Evolutionary conservation across 2,888 invertebrate genomes (phyloP), one percentile per base, ranked within the genome.

Genomic region (Diarsia rubi): DNA sequence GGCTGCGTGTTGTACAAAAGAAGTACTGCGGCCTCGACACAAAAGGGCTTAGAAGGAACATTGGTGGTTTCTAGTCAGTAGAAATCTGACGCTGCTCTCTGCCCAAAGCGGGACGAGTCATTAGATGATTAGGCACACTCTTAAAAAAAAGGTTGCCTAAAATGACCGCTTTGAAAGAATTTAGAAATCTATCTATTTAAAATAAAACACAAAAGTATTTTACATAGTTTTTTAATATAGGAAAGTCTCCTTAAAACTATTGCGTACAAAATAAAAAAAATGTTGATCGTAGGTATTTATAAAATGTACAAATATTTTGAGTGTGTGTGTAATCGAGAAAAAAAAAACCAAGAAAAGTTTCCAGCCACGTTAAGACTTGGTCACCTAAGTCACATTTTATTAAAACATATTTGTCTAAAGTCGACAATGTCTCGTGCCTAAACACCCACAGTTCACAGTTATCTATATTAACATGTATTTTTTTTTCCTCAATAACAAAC

Each of bases 171-270:
- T n/a, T n/a, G n/a, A n/a, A n/a, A n/a, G n/a, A n/a, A n/a, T n/a
- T n/a, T n/a, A n/a, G n/a, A n/a, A n/a, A n/a, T n/a, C n/a, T n/a
- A n/a, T n/a, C n/a, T n/a, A n/a, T n/a, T n/a, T n/a, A n/a, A n/a
- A n/a, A n/a, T n/a, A n/a, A n/a, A 31, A 62, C 12, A 57, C 27
- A n/a, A 68, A 62, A 60, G 37, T 75, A 78, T 75, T 79, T 82
- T 66, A 83, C 80, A 84, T 65, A 80, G 74, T 82, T 79, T 78
- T 87, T 88, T 88, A 88, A 84, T 88, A 86, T 88, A 90, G 90
- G 91, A 92, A 91, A 89, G 78, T 83, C 78, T 88, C 85, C 90
- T 89, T 88, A 90, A 87, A 85, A 86, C 79, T 84, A 86, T 52
- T 84, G 83, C 83, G 80, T 83, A 87, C 79, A 87, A 85, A 85